Conservation (phyloP, 2,797 vertebrate genomes). For the Botia almorhae region DNA sequence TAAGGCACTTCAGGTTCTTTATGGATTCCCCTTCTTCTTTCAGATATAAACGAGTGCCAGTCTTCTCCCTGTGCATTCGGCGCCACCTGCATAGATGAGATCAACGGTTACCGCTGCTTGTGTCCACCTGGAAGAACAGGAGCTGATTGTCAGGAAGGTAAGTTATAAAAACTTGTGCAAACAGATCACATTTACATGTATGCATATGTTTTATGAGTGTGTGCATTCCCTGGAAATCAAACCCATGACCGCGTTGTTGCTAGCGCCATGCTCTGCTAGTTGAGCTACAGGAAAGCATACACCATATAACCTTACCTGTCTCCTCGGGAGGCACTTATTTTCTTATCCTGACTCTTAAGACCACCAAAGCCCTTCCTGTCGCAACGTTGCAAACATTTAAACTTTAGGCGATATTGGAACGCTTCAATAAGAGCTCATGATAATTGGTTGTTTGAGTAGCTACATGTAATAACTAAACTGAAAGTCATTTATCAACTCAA, state of each 20-base stretch:
- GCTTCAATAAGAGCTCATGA: not conserved
- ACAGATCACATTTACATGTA: not conserved
- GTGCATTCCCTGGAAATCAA: no score
- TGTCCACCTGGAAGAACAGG: slow-evolving; percentile 88
- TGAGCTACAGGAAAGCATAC: no score
- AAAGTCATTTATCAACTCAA: not conserved
- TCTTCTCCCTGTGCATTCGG: slow-evolving; percentile 92
- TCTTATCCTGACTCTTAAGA: not conserved
- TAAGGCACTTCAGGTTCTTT: not conserved
- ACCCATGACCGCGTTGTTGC: no score
- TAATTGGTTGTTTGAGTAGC: not conserved
- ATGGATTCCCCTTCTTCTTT: slow-evolving; percentile 8
- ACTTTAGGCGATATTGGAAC: not conserved
- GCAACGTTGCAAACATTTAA: not conserved
- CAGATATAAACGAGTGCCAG: slow-evolving; percentile 98
- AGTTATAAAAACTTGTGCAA: slow-evolving; percentile 15
- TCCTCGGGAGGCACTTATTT: not conserved
- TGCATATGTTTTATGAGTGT: no score
- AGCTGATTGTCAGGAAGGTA: slow-evolving; percentile 92
- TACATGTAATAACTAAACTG: no score
- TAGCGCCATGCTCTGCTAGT: no score
- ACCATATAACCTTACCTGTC: not conserved
- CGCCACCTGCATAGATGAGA: slow-evolving; percentile 94
- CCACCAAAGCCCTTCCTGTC: not conserved
- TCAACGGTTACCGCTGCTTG: slow-evolving; percentile 91